Evolutionary conservation across 1,140 invertebrate genomes (phyloP).

Genomic region (Trichonephila inaurata): DNA sequence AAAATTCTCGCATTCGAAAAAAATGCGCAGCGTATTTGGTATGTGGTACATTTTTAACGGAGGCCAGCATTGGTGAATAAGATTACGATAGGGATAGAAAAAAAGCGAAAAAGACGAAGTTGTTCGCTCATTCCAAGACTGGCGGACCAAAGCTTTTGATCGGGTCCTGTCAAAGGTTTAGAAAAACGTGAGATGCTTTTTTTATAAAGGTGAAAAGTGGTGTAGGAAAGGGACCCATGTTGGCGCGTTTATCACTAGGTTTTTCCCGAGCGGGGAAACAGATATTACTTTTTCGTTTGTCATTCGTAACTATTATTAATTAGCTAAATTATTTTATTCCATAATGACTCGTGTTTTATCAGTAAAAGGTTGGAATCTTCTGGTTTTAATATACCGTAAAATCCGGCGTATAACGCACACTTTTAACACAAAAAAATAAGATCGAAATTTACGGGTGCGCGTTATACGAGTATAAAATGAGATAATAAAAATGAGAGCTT

Average conservation of each 20-base stretch:
- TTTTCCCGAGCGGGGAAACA: not conserved
- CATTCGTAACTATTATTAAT: too few species aligned
- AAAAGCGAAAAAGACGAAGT: not conserved
- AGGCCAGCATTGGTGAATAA: not conserved
- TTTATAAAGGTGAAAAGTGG: conserved; percentile 51
- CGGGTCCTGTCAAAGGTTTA: conserved; percentile 53
- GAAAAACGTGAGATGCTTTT: conserved; percentile 69
- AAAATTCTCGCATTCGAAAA: too few species aligned
- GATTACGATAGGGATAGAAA: not conserved
- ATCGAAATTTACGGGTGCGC: too few species aligned
- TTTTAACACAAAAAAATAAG: too few species aligned
- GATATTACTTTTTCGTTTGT: too few species aligned
- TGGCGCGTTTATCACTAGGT: conserved; percentile 5
- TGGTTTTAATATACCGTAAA: too few species aligned
- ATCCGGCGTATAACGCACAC: too few species aligned
- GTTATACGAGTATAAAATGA: too few species aligned
- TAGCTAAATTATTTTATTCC: too few species aligned
- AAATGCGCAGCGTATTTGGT: not conserved
- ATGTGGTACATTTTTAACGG: not conserved
- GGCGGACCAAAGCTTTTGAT: conserved; percentile 64
- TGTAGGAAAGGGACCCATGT: not conserved
- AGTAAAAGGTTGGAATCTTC: too few species aligned
- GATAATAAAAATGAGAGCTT: too few species aligned
- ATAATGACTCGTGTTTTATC: too few species aligned
- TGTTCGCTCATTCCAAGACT: conserved; percentile 29